Evolutionary conservation across 2,113 vertebrate species (phyloP).

Genomic region (Centropus unirufus): DNA sequence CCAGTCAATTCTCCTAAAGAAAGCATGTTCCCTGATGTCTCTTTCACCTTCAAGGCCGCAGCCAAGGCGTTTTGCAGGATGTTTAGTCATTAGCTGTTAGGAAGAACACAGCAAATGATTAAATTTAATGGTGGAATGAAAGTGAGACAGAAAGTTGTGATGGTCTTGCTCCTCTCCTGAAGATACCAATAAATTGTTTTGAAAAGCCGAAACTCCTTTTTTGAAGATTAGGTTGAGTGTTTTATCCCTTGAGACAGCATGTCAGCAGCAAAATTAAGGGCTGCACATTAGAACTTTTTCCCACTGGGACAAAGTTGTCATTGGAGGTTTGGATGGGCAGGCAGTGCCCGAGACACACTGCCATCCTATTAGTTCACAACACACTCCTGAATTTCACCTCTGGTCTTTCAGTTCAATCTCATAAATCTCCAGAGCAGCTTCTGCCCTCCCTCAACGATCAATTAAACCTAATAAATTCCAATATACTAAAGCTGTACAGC

Average conservation of each 20-base stretch:
- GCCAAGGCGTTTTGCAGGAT: constrained; percentile 94
- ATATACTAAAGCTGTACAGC: neutral
- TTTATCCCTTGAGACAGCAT: neutral
- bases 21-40: constrained; percentile 93
- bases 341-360: neutral
- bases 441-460: neutral
- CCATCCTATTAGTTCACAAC: neutral
- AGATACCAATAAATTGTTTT: neutral
- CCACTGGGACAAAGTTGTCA: neutral
- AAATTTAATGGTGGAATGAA: neutral
- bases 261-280: neutral
- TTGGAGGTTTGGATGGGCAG: neutral
- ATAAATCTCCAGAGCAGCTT: neutral
- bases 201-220: neutral
- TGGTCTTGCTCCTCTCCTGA: neutral
- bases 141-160: neutral
- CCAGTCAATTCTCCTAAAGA: constrained; percentile 99
- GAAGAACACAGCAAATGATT: neutral
- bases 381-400: neutral
- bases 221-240: neutral
- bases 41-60: constrained; percentile 90
- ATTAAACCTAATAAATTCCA: constrained; percentile 42
- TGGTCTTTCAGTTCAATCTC: neutral
- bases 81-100: constrained; percentile 94
- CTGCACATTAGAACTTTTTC: neutral